These are phyloP conservation scores for Hemiscyllium ocellatum DNA, from an alignment of 2,113 vertebrate genomes.

Conservation along the genomic window DNA sequence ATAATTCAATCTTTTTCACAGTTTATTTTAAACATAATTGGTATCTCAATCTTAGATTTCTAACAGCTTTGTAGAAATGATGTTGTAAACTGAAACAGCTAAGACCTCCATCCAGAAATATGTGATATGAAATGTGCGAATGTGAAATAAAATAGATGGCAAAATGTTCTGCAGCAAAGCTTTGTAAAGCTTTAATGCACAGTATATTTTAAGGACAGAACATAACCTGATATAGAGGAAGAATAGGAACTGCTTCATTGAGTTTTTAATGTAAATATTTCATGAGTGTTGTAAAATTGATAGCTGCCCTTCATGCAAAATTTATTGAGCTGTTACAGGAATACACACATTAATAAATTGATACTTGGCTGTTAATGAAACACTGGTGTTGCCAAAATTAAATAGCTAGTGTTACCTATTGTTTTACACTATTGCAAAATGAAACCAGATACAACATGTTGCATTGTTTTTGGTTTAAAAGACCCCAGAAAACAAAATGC, in stretches of 20 bases:
- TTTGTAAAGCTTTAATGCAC: neutral
- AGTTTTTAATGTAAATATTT: conserved; percentile 1
- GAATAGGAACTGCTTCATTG: neutral
- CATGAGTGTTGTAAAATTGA: conserved; percentile 16
- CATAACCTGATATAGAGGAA: neutral
- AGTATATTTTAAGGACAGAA: neutral
- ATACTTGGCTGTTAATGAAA: conserved; percentile 14
- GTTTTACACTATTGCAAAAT: neutral
- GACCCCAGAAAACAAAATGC: neutral
- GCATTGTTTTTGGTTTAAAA: neutral
- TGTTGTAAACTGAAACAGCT: neutral
- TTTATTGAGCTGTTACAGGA: conserved; percentile 24
- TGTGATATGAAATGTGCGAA: too few relatives aligned
- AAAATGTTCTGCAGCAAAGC: neutral
- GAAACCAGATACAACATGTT: neutral
- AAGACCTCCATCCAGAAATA: neutral
- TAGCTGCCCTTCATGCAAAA: conserved; percentile 3
- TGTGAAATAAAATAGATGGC: too few relatives aligned
- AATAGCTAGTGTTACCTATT: conserved; percentile 2
- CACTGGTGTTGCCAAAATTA: neutral
- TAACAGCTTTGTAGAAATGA: neutral
- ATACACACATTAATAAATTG: conserved; percentile 29
- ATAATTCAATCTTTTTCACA: neutral
- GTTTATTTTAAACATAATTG: neutral
- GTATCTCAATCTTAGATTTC: neutral